These are phyloP conservation scores for Sebastiscus tertius DNA, from an alignment of 2,797 vertebrate species.

Conservation along the genomic window DNA sequence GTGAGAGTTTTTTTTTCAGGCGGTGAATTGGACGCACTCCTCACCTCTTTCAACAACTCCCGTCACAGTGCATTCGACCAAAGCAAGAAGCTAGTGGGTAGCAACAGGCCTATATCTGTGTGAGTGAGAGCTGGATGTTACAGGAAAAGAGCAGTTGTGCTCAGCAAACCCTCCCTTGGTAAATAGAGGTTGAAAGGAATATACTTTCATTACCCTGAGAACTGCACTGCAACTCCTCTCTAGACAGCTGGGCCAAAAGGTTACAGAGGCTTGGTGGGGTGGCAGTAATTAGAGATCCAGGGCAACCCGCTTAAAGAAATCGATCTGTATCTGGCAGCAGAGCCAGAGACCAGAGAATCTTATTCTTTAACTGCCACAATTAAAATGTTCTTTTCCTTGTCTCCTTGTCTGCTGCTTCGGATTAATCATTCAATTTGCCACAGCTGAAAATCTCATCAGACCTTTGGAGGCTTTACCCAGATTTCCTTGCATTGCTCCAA, in stretches of 20 bases:
- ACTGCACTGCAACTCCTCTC: constrained; percentile 42
- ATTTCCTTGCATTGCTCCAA: constrained; percentile 30
- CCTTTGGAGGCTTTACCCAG: constrained; percentile 18
- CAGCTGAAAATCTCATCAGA: constrained; percentile 51
- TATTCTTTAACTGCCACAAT: constrained; percentile 42
- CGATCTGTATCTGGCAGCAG: constrained; percentile 45
- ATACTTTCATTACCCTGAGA: constrained; percentile 58
- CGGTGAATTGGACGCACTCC: not conserved
- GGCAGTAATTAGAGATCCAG: constrained; percentile 69
- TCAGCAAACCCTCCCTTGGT: constrained; percentile 57
- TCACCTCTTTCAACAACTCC: not conserved
- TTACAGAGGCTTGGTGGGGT: constrained; percentile 45
- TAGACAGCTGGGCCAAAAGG: constrained; percentile 65
- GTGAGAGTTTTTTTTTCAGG: not conserved
- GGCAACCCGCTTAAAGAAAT: constrained; percentile 55
- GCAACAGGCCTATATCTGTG: constrained; percentile 26
- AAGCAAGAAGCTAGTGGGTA: not conserved
- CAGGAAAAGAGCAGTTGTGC: constrained; percentile 53
- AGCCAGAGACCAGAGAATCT: constrained; percentile 24
- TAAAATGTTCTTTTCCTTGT: constrained; percentile 20
- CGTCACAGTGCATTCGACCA: constrained; percentile 4
- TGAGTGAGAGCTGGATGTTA: constrained; percentile 34
- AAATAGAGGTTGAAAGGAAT: constrained; percentile 67
- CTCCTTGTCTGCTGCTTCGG: constrained; percentile 13
- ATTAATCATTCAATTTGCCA: constrained; percentile 49